These are phyloP conservation scores for Dermochelys coriacea DNA, from an alignment of 2,797 vertebrate species.

Conservation along the genomic window DNA sequence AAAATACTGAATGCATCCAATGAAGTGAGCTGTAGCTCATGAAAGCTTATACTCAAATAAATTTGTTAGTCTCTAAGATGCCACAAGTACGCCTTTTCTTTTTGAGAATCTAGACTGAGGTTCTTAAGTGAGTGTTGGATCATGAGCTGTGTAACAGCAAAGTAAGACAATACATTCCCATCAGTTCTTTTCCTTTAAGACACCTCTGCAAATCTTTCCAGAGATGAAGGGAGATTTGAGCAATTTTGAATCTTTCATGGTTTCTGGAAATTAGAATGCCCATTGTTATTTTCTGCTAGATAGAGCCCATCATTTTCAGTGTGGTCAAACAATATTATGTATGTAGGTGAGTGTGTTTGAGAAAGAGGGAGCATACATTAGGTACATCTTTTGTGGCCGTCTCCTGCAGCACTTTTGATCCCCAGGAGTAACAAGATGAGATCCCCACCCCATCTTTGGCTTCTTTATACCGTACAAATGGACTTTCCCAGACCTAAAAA, in stretches of 20 bases:
- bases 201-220: not conserved
- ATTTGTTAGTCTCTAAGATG: too few species aligned
- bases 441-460: not conserved
- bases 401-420: not conserved
- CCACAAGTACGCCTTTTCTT: too few species aligned
- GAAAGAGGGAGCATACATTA: not conserved
- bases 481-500: not conserved
- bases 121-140: not conserved
- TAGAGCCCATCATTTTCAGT: not conserved
- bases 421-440: not conserved
- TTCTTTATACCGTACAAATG: not conserved
- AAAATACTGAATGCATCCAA: too few species aligned
- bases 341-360: not conserved
- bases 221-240: not conserved
- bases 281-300: not conserved
- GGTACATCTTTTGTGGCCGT: not conserved
- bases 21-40: too few species aligned
- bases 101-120: not conserved
- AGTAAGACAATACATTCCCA: not conserved
- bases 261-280: not conserved
- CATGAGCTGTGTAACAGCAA: accelerated
- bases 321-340: not conserved
- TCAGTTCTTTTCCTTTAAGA: not conserved
- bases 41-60: too few species aligned
- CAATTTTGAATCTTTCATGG: not conserved